Evolutionary conservation across 1,140 invertebrate genomes (phyloP), one percentile per base, ranked within the genome.

Genomic region (Trachelipus rathkii): DNA sequence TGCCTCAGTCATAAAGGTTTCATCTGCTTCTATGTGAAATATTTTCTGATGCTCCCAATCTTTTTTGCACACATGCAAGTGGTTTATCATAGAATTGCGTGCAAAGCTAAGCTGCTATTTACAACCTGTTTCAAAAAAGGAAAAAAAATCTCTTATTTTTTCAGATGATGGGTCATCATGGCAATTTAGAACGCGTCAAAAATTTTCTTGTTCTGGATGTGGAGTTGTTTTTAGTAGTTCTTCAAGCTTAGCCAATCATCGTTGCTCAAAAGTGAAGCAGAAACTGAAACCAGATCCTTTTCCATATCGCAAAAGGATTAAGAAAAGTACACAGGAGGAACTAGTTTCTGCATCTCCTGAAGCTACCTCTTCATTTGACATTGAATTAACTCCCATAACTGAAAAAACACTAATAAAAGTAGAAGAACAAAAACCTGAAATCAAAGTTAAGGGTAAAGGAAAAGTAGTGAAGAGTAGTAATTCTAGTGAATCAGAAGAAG

Each of bases 161-260:
- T 53, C 80, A 81, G 80, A 81, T 66, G 80, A 81, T 71, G 78
- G 80, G 72, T 75, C 76, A 77, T 81, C 80, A 77, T 79, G 80
- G 80, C 80, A 81, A 77, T 81, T 81, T 70, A 77, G 80, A 19
- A 81, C 80, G 73, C 80, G 80, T 79, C 77, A 81, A 72, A 78
- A 75, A 71, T 81, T 81, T 73, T 53, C 71, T 72, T 81, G 80
- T 72, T 68, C 73, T 50, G 77, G 80, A 44, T 81, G 80, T 73
- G 73, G 78, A 45, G 80, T 77, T 72, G 80, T 81, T 24, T 81
- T 81, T 67, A 81, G 80, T 69, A 81, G 80, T 71, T 75, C 77
- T 71, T 76, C 77, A 50, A 81, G 80, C 71, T 72, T 81, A 45
- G 60, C 77, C 33, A 81, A 81, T 74, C 80, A 81, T 67, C 77